Evolutionary conservation across 2,888 invertebrate genomes (phyloP).

Genomic region (Hydraecia micacea): DNA sequence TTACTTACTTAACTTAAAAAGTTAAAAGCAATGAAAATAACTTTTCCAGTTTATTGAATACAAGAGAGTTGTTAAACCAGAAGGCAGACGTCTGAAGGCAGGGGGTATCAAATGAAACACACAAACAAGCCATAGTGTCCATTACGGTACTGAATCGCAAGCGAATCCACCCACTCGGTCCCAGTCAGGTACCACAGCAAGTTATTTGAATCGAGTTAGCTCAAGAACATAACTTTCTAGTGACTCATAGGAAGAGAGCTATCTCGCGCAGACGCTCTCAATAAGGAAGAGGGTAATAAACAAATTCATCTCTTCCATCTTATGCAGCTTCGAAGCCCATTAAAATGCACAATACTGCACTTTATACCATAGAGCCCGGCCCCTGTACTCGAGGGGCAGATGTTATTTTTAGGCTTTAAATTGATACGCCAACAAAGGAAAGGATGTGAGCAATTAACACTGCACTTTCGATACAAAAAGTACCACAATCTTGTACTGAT

Average conservation of each 20-base stretch:
- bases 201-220: slow-evolving; percentile 86
- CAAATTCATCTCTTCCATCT: slow-evolving; percentile 90
- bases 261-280: slow-evolving; percentile 89
- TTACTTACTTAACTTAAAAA: slow-evolving; percentile 33
- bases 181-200: slow-evolving; percentile 76
- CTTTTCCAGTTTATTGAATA: slow-evolving; percentile 36
- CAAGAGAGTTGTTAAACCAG: slow-evolving; percentile 48
- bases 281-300: slow-evolving; percentile 91
- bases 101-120: slow-evolving; percentile 51
- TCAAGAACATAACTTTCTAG: slow-evolving; percentile 89
- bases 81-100: slow-evolving; percentile 34
- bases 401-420: slow-evolving; percentile 88
- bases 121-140: slow-evolving; percentile 62
- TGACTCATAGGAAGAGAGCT: slow-evolving; percentile 90
- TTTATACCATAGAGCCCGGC: slow-evolving; percentile 83
- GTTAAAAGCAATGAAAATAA: slow-evolving; percentile 31
- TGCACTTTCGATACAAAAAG: slow-evolving; percentile 81
- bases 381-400: slow-evolving; percentile 81
- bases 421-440: slow-evolving; percentile 88
- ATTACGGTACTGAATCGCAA: slow-evolving; percentile 52
- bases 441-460: slow-evolving; percentile 89
- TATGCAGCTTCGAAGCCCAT: slow-evolving; percentile 87
- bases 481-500: slow-evolving; percentile 70
- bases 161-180: slow-evolving; percentile 67
- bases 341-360: slow-evolving; percentile 90